phyloP scores from a whole-genome alignment of 1,140 invertebrate species.

The Drosophila sp. region DNA sequence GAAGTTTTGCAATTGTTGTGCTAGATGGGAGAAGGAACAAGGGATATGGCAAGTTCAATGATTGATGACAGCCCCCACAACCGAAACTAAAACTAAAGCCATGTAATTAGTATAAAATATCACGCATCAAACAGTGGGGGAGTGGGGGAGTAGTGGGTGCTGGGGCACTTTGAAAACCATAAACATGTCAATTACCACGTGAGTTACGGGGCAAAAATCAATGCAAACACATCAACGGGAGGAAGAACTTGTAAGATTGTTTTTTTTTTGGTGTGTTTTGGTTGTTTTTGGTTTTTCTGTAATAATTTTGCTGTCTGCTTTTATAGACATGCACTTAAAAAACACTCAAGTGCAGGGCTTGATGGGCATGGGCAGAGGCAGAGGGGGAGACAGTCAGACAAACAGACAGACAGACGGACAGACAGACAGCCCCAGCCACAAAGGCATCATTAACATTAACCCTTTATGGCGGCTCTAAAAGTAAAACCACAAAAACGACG shows the following conservation, averaged over 20 bases:
- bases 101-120: conserved; percentile 57
- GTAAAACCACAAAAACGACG: conserved; percentile 75
- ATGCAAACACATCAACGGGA: conserved; percentile 51
- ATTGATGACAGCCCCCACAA: conserved; percentile 59
- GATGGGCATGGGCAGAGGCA: conserved; percentile 28
- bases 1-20: conserved; percentile 53
- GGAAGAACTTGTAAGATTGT: conserved; percentile 6
- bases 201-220: conserved; percentile 71
- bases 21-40: neutral
- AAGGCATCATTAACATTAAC: conserved; percentile 77
- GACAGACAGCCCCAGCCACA: conserved; percentile 22
- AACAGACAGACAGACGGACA: neutral
- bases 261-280: conserved; percentile 10
- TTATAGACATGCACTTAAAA: conserved; percentile 79
- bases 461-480: conserved; percentile 77
- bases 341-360: conserved; percentile 73
- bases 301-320: conserved; percentile 70
- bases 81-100: neutral
- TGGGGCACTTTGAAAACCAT: conserved; percentile 38
- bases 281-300: conserved; percentile 32
- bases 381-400: conserved; percentile 20
- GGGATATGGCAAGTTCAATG: conserved; percentile 42
- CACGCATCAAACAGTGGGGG: conserved; percentile 35
- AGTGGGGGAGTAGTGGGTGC: neutral
- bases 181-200: conserved; percentile 76